phyloP scores from a whole-genome alignment of 2,888 invertebrate genomes.

The Tiliacea aurago region DNA sequence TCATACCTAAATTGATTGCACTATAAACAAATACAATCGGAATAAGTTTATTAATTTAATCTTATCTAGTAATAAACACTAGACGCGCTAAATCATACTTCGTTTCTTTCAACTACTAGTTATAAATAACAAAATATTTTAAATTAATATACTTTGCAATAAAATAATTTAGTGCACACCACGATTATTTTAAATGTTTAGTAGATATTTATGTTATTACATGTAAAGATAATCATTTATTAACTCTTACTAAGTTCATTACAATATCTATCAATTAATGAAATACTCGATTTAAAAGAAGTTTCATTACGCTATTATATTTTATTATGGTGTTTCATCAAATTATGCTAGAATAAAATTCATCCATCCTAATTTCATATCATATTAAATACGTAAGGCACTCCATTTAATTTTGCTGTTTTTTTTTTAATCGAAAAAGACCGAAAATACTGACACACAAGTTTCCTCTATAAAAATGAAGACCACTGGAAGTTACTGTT shows the following conservation, averaged over 20 bases:
- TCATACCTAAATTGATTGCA: conserved; percentile 57
- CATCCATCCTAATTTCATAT: conserved; percentile 89
- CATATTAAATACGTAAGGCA: conserved; percentile 91
- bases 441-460: conserved; percentile 82
- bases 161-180: conserved; percentile 76
- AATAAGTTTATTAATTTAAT: conserved; percentile 55
- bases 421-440: conserved; percentile 86
- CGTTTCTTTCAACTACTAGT: conserved; percentile 51
- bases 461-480: conserved; percentile 83
- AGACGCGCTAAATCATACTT: conserved; percentile 58
- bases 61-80: conserved; percentile 59
- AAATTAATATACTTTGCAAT: conserved; percentile 64
- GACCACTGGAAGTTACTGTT: conserved; percentile 87
- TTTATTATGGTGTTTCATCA: conserved; percentile 89
- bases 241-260: conserved; percentile 82
- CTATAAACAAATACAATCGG: conserved; percentile 64
- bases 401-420: conserved; percentile 89
- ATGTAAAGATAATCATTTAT: conserved; percentile 76
- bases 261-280: conserved; percentile 83
- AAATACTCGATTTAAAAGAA: conserved; percentile 85
- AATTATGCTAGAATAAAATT: conserved; percentile 90
- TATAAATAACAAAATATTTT: conserved; percentile 68
- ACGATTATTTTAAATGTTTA: conserved; percentile 72
- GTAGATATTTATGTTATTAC: conserved; percentile 69
- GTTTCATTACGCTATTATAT: conserved; percentile 87